These are phyloP conservation scores for Canis aureus DNA, from an alignment of 2,113 vertebrate species.

Conservation along the genomic window DNA sequence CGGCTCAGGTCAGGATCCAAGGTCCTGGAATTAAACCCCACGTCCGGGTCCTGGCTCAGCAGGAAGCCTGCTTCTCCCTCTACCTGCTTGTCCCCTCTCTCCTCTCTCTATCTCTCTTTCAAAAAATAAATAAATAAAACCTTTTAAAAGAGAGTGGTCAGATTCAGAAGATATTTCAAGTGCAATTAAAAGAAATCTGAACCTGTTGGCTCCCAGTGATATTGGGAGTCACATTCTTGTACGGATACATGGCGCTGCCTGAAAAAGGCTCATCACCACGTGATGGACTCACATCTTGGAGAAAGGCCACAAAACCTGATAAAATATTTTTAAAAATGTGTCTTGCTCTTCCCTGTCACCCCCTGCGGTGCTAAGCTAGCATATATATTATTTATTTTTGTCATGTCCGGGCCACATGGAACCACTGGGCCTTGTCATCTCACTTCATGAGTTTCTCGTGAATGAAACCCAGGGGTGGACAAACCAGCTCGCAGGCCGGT, in stretches of 20 bases:
- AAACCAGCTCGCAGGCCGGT: background rate
- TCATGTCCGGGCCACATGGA: background rate
- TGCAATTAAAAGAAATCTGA: background rate
- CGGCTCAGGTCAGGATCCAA: too few relatives aligned
- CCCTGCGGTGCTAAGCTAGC: background rate
- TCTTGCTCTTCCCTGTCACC: background rate
- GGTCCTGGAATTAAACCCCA: too few relatives aligned
- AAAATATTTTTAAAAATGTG: conserved; percentile 43
- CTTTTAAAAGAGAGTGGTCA: background rate
- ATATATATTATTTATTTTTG: background rate
- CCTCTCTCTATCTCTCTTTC: too few relatives aligned
- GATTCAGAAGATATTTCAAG: conserved; percentile 42
- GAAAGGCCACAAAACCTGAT: background rate
- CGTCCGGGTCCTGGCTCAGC: too few relatives aligned
- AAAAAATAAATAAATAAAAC: background rate
- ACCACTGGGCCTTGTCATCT: background rate
- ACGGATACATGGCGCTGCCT: background rate
- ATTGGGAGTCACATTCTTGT: background rate
- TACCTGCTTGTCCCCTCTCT: too few relatives aligned
- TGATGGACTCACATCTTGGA: background rate
- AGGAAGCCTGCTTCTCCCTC: too few relatives aligned
- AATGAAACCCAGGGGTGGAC: background rate
- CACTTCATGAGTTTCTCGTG: background rate
- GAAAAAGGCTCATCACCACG: background rate
- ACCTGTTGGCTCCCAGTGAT: background rate